Percentiles rank a stretch among this genome's conserved stretches.
These are phyloP conservation scores for Siniperca chuatsi DNA, from an alignment of 2,113 vertebrate species.

Conservation along the genomic window DNA sequence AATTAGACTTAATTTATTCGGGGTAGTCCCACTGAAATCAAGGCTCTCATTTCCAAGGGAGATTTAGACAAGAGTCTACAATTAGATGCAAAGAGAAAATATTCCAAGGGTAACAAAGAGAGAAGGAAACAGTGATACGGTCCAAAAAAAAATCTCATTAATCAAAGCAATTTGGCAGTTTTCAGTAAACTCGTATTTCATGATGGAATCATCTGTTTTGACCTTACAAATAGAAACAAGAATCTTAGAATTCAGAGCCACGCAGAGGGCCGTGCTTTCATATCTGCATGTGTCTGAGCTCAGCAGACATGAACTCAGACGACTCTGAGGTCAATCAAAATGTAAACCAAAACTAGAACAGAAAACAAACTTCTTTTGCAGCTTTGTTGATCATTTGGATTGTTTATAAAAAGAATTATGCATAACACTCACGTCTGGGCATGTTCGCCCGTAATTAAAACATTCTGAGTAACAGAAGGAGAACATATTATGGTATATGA, in stretches of 20 bases:
- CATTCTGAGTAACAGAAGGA: slow-evolving; percentile 3
- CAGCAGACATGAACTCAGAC: neutral
- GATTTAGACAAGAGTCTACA: slow-evolving; percentile 10
- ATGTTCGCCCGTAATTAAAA: slow-evolving; percentile 9
- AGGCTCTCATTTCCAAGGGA: slow-evolving; percentile 37
- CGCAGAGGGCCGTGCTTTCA: neutral
- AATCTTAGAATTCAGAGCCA: neutral
- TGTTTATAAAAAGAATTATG: neutral
- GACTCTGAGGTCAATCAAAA: neutral
- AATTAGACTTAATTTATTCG: slow-evolving; percentile 37
- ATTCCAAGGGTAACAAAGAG: slow-evolving; percentile 8
- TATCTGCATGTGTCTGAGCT: neutral
- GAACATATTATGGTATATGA: slow-evolving; percentile 1
- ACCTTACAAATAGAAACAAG: neutral
- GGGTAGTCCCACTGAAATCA: slow-evolving; percentile 25
- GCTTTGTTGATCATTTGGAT: neutral
- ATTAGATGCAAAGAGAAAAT: slow-evolving; percentile 13
- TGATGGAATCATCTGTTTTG: neutral
- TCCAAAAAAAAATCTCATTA: neutral
- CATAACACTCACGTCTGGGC: neutral
- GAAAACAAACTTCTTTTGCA: no score
- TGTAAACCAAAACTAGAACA: neutral
- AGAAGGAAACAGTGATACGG: neutral
- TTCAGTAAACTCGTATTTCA: neutral
- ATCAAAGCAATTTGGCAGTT: slow-evolving; percentile 3